A percentile compares a stretch with the other conserved stretches of the same genome.
Evolutionary conservation across 2,797 vertebrate genomes (phyloP).

Genomic region (Vultur gryphus): DNA sequence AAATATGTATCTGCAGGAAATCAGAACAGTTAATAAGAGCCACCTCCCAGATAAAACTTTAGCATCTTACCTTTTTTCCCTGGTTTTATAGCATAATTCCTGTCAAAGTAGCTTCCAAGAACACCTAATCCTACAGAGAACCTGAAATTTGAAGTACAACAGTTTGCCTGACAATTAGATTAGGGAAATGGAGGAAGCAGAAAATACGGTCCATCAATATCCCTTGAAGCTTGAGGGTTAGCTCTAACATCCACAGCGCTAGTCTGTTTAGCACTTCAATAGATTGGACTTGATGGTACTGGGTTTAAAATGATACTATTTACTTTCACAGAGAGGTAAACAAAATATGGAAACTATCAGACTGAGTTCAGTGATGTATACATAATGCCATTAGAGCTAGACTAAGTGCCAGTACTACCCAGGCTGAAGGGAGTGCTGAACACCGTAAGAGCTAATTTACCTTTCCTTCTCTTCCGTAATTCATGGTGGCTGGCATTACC

Average conservation of each 20-base stretch:
- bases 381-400: neutral
- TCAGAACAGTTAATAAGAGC: neutral
- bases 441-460: neutral
- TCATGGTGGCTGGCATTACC: neutral
- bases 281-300: neutral
- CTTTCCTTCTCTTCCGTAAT: neutral
- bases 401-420: neutral
- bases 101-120: neutral
- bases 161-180: neutral
- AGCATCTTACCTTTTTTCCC: neutral
- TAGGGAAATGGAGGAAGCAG: neutral
- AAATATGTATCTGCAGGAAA: neutral
- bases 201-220: neutral
- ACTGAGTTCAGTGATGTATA: neutral
- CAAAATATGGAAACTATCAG: neutral
- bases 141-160: neutral
- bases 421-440: neutral
- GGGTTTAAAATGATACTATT: neutral
- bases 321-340: neutral
- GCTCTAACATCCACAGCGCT: neutral
- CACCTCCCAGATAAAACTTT: neutral
- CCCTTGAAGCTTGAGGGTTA: neutral
- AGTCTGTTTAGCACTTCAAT: neutral
- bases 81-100: neutral
- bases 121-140: neutral